Conservation (phyloP, 2,888 invertebrate genomes). For the Caenorhabditis sinica region DNA sequence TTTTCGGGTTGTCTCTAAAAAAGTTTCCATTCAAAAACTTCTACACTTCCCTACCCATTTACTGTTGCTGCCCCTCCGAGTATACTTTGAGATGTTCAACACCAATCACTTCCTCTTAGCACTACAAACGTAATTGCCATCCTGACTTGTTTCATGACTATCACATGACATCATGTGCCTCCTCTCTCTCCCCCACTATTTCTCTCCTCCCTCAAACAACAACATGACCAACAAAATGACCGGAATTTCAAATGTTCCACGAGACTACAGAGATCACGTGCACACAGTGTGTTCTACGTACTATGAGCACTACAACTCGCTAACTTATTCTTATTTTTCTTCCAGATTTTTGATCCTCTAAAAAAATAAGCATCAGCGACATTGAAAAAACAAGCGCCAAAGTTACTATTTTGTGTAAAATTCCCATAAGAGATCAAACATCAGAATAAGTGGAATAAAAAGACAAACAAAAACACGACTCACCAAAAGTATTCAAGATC, state of each 20-base stretch:
- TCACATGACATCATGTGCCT: constrained; percentile 5
- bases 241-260: constrained; percentile 9
- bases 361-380: not conserved
- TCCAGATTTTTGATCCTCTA: constrained; percentile 23
- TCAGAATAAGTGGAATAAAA: not conserved
- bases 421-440: constrained; percentile 3
- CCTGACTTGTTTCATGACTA: not conserved
- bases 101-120: not conserved
- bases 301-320: constrained; percentile 7
- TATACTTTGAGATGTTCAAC: not conserved
- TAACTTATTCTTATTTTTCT: constrained; percentile 6
- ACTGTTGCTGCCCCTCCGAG: too few species aligned
- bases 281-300: not conserved
- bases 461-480: constrained; percentile 11
- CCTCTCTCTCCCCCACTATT: too few species aligned
- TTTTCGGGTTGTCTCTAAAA: not conserved
- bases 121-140: not conserved
- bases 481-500: constrained; percentile 44
- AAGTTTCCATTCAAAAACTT: too few species aligned
- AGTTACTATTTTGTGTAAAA: constrained; percentile 6
- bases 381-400: not conserved
- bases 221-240: constrained; percentile 14
- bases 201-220: not conserved
- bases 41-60: not conserved
- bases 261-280: not conserved